Base-by-base conservation (phyloP, 2,888 invertebrate species). In the Caenorhabditis sinica region DNA sequence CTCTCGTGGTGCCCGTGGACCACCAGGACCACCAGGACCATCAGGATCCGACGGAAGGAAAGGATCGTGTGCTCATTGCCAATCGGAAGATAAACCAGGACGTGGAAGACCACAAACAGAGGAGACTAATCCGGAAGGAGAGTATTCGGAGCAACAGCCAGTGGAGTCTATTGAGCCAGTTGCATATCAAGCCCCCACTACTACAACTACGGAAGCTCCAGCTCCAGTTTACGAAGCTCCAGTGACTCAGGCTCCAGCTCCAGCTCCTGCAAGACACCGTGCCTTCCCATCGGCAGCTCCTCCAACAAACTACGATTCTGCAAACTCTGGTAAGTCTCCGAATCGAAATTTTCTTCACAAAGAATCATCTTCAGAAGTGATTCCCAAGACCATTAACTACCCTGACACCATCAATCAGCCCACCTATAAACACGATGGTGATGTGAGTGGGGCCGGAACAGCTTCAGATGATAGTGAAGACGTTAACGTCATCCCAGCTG, bases 11-110 rank as follows among this genome's bases (percentile, higher is more conserved):
- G 85, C 82, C 3, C 69, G 81, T 60, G 90, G 90, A 83, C 88
- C 81, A 17, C 87, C 87, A 23, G 90, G 90, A 83, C 88, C 89
- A 3, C 75, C 85, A 5, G 90, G 90, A 76, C 87, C 87, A 17
- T 51, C 76, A 15, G 89, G 89, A 83, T 56, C 63, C 3, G 73
- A 79, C 61, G 89, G 89, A 61, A 68, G 82, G 2, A 65, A 63
- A 33, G 86, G 85, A 68, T 77, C 85, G 20, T 85, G 85, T 56
- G 30, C 74, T 13, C 85, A 85, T 43, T 85, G 85, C 33, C 58
- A 40, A 20, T 56, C 73, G 11, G 72, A 69, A 23, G 82, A 75
- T 23, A 43, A 53, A 33, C 66, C 28, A 23, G 15, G 20, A 13
- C 56, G 25, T 4, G 23, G 23, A 15, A 20, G 49, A 60, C 17